Conservation (phyloP, 1,140 invertebrate genomes). For the Neuroterus valhalla region DNA sequence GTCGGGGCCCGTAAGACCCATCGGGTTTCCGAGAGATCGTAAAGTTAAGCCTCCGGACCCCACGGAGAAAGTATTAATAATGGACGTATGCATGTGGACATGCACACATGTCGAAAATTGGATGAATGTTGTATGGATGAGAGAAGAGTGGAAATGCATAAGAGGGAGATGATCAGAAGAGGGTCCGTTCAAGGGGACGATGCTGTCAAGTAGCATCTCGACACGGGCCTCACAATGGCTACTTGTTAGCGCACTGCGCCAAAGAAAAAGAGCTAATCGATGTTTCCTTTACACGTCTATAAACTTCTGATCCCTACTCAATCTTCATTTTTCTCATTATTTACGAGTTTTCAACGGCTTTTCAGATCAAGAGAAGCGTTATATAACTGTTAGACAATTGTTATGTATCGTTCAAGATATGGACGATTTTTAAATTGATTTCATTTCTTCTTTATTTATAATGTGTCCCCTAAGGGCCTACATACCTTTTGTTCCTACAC, state of each 20-base stretch:
- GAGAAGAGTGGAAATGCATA: constrained; percentile 11
- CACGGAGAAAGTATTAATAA: constrained; percentile 54
- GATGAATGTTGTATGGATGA: constrained; percentile 24
- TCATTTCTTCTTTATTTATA: too few relatives aligned
- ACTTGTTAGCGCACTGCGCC: constrained; percentile 61
- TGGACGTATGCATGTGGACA: constrained; percentile 16
- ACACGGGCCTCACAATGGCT: constrained; percentile 66
- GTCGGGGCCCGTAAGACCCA: constrained; percentile 53
- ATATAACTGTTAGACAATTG: too few relatives aligned
- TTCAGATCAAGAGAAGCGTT: not conserved
- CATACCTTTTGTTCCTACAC: too few relatives aligned
- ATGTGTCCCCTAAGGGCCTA: too few relatives aligned
- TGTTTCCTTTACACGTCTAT: not conserved
- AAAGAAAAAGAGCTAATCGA: constrained; percentile 44
- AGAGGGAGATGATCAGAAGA: constrained; percentile 49
- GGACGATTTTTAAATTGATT: too few relatives aligned
- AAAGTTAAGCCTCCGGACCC: constrained; percentile 70
- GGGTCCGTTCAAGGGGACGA: constrained; percentile 53
- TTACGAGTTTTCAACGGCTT: not conserved
- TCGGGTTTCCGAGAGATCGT: constrained; percentile 70
- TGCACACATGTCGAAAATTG: not conserved
- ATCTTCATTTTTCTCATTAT: constrained; percentile 12
- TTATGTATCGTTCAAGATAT: too few relatives aligned
- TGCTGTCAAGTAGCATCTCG: constrained; percentile 69
- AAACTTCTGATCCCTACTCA: not conserved